phyloP scores from a whole-genome alignment of 1,140 invertebrate species.

The Drosophila kohkoa region DNA sequence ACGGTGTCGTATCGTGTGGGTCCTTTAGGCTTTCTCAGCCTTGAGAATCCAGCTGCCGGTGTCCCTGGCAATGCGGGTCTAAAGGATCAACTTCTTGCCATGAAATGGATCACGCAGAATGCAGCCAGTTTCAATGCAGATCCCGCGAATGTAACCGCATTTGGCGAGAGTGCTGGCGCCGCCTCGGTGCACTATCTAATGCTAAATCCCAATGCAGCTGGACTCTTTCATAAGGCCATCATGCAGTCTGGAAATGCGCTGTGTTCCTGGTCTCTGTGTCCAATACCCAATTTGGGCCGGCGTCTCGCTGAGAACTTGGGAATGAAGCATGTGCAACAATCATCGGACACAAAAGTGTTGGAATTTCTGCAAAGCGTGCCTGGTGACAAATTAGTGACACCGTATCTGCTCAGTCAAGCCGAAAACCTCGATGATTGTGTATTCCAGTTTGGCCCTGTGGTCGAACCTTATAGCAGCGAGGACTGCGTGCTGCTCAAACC shows the following conservation, averaged over 20 bases:
- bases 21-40: conserved; percentile 87
- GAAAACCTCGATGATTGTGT: conserved; percentile 72
- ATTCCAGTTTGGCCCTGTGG: conserved; percentile 72
- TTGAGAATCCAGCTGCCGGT: conserved; percentile 78
- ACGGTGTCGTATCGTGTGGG: conserved; percentile 85
- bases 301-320: conserved; percentile 66
- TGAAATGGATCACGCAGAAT: conserved; percentile 83
- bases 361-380: conserved; percentile 62
- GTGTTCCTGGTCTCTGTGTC: conserved; percentile 85
- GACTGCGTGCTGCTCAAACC: conserved; percentile 57
- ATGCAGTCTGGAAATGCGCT: conserved; percentile 85
- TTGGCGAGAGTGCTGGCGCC: conserved; percentile 84
- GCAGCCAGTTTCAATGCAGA: conserved; percentile 78
- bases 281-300: conserved; percentile 47
- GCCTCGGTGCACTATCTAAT: conserved; percentile 85
- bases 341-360: conserved; percentile 57
- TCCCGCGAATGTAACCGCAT: conserved; percentile 72
- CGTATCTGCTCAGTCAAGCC: conserved; percentile 58
- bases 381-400: conserved; percentile 56
- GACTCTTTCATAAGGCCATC: conserved; percentile 85
- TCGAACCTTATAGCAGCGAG: conserved; percentile 70
- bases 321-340: conserved; percentile 40
- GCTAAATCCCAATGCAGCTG: conserved; percentile 85
- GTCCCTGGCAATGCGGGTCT: conserved; percentile 87
- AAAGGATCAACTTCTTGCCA: conserved; percentile 85